Base-by-base conservation (phyloP, 1,140 invertebrate genomes). In the Caenorhabditis tropicalis region DNA sequence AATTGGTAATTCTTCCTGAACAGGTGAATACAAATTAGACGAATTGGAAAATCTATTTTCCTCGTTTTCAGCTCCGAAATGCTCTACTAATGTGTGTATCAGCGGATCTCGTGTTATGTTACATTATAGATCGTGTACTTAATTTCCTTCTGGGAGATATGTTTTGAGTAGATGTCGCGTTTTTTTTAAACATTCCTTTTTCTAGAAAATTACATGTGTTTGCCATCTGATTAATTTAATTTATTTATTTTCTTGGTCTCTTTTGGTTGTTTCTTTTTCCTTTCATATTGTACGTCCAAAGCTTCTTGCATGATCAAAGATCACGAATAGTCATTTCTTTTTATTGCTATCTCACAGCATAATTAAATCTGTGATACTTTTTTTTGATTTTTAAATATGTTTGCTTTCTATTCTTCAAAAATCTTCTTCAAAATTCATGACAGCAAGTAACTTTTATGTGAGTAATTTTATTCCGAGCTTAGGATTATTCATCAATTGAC, bases 21-120 rank as follows among this genome's bases (percentile, higher is more conserved):
- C 5, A 29, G 10, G 43, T 48, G 12, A 58, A 29, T 60, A 58
- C 31, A 15, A 21, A 29, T 24, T 51, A 53, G 7, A 53, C 53
- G n/a, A 15, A 29, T 36, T 29, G n/a, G 19, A 27, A 65, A 2
- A 16, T 16, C 51, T 80, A 21, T 27, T n/a, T 82, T 79, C 51
- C 85, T 82, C 58, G 29, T 74, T 91, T 92, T 87, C 91, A 93
- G 92, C 92, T 92, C 74, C 89, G 92, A 21, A 92, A 92, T 36
- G 91, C 89, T 51, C 88, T 93, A 15, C 82, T 93, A 21, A 82
- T 83, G 33, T 90, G 91, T 33, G 88, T 93, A 36, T 83, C 88
- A 36, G 90, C 87, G 19, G 92, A 93, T 87, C 89, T 93, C 16
- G 21, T 91, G n/a, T 88, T 89, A 74, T 92, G 92, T 29, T 92